phyloP scores from a whole-genome alignment of 2,113 vertebrate species.

The Rana temporaria region DNA sequence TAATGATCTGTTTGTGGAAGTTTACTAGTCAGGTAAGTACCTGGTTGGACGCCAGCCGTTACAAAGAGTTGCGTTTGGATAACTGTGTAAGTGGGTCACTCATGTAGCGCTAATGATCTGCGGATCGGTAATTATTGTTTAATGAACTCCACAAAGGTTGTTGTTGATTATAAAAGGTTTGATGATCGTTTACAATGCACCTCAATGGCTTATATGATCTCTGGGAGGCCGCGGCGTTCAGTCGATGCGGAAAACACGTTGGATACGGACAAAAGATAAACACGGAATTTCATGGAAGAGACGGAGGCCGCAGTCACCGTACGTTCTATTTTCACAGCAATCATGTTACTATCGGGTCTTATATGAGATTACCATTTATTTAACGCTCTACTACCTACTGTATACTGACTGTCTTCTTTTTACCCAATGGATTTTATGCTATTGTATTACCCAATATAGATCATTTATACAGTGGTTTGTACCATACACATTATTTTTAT shows the following conservation, averaged over 20 bases:
- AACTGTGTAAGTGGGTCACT: slow-evolving; percentile 11
- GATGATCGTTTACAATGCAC: slow-evolving; percentile 22
- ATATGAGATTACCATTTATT: no score
- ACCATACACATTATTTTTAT: no score
- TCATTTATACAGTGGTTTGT: no score
- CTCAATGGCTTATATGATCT: slow-evolving; percentile 15
- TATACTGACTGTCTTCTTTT: no score
- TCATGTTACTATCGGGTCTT: no score
- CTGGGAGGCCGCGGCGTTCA: neutral
- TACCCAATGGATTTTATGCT: no score
- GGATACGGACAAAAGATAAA: slow-evolving; percentile 11
- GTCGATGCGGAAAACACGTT: slow-evolving; percentile 4
- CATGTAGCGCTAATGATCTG: slow-evolving; percentile 38
- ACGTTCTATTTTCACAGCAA: neutral
- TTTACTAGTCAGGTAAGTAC: slow-evolving; percentile 46
- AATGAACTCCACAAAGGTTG: slow-evolving; percentile 43
- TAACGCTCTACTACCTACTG: no score
- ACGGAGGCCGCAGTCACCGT: neutral
- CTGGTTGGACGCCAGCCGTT: slow-evolving; percentile 27
- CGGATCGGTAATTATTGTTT: slow-evolving; percentile 50
- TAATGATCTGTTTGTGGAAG: slow-evolving; percentile 47
- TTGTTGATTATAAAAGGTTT: slow-evolving; percentile 8
- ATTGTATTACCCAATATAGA: no score
- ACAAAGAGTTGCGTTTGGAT: slow-evolving; percentile 24
- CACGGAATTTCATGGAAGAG: slow-evolving; percentile 9